Percentiles rank a stretch among this genome's conserved stretches.
phyloP scores from a whole-genome alignment of 2,888 invertebrate species.

The Dryococelus australis region DNA sequence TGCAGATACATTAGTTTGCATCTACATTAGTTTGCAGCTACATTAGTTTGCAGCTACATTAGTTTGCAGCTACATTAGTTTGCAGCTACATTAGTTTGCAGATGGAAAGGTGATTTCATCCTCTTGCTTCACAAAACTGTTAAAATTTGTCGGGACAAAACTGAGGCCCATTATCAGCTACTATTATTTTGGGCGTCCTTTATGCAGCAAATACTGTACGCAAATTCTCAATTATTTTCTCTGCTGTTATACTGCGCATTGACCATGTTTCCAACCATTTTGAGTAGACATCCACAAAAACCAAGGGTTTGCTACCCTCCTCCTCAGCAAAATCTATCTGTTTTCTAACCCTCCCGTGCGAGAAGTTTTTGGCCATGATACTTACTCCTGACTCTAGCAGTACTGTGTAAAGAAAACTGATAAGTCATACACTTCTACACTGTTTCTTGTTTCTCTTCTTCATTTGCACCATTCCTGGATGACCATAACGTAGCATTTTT shows the following conservation, averaged over 20 bases:
- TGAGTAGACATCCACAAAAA: constrained; percentile 32
- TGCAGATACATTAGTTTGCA: no score
- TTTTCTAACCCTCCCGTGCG: background rate
- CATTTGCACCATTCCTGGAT: constrained; percentile 23
- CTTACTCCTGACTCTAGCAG: background rate
- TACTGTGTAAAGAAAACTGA: background rate
- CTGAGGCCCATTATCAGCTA: constrained; percentile 35
- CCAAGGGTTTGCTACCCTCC: background rate
- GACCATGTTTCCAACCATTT: constrained; percentile 32
- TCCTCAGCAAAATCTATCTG: constrained; percentile 37
- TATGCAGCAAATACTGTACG: constrained; percentile 20
- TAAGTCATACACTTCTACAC: background rate
- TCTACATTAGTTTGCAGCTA: no score
- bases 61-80: constrained; percentile 34
- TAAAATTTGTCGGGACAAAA: constrained; percentile 30
- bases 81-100: constrained; percentile 32
- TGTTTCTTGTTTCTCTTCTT: background rate
- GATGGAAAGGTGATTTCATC: constrained; percentile 26
- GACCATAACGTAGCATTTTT: background rate
- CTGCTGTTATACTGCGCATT: constrained; percentile 19
- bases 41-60: constrained; percentile 37
- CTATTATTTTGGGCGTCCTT: constrained; percentile 25
- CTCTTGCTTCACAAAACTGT: constrained; percentile 23
- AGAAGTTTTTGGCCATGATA: constrained; percentile 11
- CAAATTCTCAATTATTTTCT: constrained; percentile 24